phyloP scores from a whole-genome alignment of 2,888 invertebrate species.

The Hydrotaea cyrtoneurina region DNA sequence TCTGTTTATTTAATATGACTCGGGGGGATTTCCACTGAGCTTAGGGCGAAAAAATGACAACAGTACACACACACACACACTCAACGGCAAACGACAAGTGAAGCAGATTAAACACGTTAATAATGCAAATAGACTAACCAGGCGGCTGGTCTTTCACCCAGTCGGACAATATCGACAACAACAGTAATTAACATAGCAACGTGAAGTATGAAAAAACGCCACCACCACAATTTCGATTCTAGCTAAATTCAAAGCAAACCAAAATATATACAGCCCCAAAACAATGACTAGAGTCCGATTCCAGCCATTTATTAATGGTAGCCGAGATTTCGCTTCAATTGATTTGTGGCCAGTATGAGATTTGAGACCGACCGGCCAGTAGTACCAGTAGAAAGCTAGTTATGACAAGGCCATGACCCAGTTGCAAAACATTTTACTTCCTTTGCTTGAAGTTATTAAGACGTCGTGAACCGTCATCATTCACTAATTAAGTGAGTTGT shows the following conservation, averaged over 20 bases:
- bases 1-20: not conserved
- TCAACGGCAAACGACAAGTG: not conserved
- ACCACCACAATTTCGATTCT: not conserved
- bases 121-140: conserved; percentile 20
- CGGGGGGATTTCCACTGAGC: conserved; percentile 25
- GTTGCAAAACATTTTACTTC: not conserved
- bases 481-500: not conserved
- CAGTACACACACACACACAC: no score
- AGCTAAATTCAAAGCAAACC: not conserved
- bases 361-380: not conserved
- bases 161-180: not conserved
- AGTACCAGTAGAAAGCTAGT: not conserved
- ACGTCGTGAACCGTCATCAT: not conserved
- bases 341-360: not conserved
- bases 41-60: not conserved
- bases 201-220: no score
- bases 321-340: not conserved
- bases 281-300: not conserved
- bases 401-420: not conserved
- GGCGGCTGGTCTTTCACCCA: not conserved
- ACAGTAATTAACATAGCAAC: conserved; percentile 23
- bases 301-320: not conserved
- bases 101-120: conserved; percentile 11
- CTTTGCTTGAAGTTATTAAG: not conserved
- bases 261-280: not conserved